Evolutionary conservation across 2,888 invertebrate genomes (phyloP).

Genomic region (Cephus sareptanus): DNA sequence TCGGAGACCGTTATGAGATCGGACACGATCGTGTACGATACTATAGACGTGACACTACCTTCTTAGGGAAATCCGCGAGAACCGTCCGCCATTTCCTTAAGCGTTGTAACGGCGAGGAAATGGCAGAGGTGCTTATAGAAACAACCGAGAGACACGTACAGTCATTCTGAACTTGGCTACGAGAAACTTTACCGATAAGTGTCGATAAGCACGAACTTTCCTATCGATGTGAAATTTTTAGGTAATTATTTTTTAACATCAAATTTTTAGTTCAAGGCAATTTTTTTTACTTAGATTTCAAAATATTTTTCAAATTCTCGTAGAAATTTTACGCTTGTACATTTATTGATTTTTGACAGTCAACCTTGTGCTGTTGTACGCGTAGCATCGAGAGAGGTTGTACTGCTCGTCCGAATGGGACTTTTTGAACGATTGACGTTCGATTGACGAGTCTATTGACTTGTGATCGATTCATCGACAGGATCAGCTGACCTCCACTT

Average conservation of each 20-base stretch:
- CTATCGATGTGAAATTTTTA: not conserved
- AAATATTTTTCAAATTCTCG: no score
- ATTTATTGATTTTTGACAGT: not conserved
- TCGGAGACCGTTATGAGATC: not conserved
- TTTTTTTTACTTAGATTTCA: not conserved
- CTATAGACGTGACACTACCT: not conserved
- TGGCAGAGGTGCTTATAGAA: not conserved
- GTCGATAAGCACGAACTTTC: not conserved
- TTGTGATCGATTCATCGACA: not conserved
- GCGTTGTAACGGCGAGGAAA: not conserved
- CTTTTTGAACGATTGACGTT: not conserved
- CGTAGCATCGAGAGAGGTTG: not conserved
- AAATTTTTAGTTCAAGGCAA: not conserved
- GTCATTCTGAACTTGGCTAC: not conserved
- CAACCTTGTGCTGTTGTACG: not conserved
- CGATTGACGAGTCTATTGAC: not conserved
- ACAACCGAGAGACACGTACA: not conserved
- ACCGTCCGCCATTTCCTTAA: not conserved
- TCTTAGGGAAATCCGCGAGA: not conserved
- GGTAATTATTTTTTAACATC: not conserved
- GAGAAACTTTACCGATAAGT: not conserved
- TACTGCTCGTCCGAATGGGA: not conserved
- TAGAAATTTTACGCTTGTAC: no score
- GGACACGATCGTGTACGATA: not conserved
- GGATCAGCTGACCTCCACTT: not conserved